Percentiles rank a stretch among this genome's conserved stretches.
phyloP scores from a whole-genome alignment of 1,140 invertebrate species.

The Lordiphosa collinella region DNA sequence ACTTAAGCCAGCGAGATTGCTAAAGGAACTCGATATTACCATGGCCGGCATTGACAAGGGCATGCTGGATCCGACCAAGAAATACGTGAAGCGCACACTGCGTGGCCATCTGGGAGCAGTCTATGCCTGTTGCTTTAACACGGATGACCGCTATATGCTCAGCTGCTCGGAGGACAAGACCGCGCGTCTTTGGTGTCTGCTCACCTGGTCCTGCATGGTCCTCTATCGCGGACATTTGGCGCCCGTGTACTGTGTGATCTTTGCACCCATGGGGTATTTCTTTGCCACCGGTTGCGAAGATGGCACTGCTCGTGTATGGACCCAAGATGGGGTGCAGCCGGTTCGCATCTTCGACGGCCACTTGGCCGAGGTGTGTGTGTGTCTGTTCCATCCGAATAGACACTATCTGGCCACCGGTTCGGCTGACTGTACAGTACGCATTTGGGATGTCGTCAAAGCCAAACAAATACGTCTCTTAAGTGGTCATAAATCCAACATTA shows the following conservation, averaged over 20 bases:
- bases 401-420: conserved; percentile 57
- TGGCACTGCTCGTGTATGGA: conserved; percentile 47
- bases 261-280: conserved; percentile 37
- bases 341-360: conserved; percentile 31
- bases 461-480: conserved; percentile 39
- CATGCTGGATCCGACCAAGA: conserved; percentile 30
- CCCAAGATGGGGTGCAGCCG: conserved; percentile 29
- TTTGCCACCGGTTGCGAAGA: conserved; percentile 45
- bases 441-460: conserved; percentile 42
- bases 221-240: conserved; percentile 37
- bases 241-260: conserved; percentile 28
- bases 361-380: conserved; percentile 32
- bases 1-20: conserved; percentile 24
- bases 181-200: conserved; percentile 48
- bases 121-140: conserved; percentile 23
- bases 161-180: conserved; percentile 41
- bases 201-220: conserved; percentile 51
- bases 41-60: conserved; percentile 22
- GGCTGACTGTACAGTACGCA: conserved; percentile 33
- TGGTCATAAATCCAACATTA: conserved; percentile 27
- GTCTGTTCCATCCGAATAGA: conserved; percentile 46
- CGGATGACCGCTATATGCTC: conserved; percentile 40
- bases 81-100: conserved; percentile 15
- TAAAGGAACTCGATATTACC: conserved; percentile 15
- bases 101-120: conserved; percentile 38